phyloP scores from a whole-genome alignment of 2,888 invertebrate genomes.

The Cryptophagus acutangulus region DNA sequence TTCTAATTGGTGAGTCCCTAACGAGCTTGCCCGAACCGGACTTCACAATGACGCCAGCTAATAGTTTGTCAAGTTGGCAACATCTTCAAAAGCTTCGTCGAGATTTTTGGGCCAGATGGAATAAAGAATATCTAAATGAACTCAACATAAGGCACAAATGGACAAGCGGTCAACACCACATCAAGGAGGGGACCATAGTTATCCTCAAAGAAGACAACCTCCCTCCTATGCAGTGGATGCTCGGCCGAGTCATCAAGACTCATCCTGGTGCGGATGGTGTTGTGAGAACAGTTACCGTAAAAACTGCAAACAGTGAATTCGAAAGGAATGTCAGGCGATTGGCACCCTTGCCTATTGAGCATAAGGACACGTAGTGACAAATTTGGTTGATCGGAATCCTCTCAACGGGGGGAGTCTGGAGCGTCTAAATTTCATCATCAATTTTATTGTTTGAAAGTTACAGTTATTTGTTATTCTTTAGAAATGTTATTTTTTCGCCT shows the following conservation, averaged over 20 bases:
- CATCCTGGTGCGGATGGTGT: conserved; percentile 18
- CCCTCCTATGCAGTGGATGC: conserved; percentile 14
- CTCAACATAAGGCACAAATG: conserved; percentile 15
- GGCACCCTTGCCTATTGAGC: no score
- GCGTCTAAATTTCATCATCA: no score
- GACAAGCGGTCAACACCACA: not conserved
- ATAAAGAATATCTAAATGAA: conserved; percentile 13
- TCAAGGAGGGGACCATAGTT: conserved; percentile 12
- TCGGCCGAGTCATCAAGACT: conserved; percentile 14
- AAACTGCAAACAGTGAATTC: conserved; percentile 10
- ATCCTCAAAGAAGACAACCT: conserved; percentile 15
- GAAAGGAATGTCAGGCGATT: no score
- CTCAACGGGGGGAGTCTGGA: no score
- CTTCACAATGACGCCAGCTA: not conserved
- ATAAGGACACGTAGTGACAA: no score
- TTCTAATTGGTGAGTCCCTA: conserved; percentile 14
- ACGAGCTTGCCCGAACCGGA: conserved; percentile 7
- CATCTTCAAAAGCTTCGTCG: no score
- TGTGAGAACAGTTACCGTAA: conserved; percentile 12
- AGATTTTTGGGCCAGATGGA: no score
- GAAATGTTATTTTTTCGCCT: no score
- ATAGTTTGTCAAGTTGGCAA: conserved; percentile 11
- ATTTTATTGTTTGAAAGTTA: no score
- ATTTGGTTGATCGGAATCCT: no score
- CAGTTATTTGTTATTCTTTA: no score